Conservation (phyloP, 2,797 vertebrate species). For the Enteromius mattozi region DNA sequence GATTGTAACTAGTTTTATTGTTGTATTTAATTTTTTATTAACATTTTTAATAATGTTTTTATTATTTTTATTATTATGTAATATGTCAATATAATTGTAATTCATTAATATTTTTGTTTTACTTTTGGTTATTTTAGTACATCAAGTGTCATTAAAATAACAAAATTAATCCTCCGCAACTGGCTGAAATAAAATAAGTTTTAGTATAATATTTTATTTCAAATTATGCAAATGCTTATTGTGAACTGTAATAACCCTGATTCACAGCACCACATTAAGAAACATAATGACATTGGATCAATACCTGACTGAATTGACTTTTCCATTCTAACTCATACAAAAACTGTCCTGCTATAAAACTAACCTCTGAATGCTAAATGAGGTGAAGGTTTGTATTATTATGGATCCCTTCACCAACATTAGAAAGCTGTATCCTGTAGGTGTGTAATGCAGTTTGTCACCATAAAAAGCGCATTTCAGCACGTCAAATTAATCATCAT, state of each 20-base stretch:
- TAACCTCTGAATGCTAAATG: conserved; percentile 31
- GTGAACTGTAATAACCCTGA: not conserved
- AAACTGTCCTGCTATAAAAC: not conserved
- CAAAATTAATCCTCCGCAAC: not conserved
- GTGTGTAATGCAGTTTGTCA: conserved; percentile 64
- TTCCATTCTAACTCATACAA: not conserved
- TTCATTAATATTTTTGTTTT: not conserved
- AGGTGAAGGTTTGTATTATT: conserved; percentile 64
- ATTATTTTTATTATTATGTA: not conserved
- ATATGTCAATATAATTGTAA: not conserved
- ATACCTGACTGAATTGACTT: not conserved
- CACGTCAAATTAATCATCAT: conserved; percentile 65
- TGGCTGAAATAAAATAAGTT: not conserved
- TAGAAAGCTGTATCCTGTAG: conserved; percentile 57
- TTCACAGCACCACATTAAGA: not conserved
- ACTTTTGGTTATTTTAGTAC: not conserved
- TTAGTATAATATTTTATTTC: not conserved
- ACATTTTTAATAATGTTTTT: not conserved
- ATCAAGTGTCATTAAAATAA: not conserved
- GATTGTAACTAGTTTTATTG: not conserved
- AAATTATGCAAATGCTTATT: not conserved
- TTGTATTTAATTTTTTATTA: not conserved
- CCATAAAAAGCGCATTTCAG: conserved; percentile 65
- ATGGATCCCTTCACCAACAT: conserved; percentile 42
- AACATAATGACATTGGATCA: not conserved